Evolutionary conservation across 2,113 vertebrate species (phyloP).

Genomic region (Rhizomys pruinosus): DNA sequence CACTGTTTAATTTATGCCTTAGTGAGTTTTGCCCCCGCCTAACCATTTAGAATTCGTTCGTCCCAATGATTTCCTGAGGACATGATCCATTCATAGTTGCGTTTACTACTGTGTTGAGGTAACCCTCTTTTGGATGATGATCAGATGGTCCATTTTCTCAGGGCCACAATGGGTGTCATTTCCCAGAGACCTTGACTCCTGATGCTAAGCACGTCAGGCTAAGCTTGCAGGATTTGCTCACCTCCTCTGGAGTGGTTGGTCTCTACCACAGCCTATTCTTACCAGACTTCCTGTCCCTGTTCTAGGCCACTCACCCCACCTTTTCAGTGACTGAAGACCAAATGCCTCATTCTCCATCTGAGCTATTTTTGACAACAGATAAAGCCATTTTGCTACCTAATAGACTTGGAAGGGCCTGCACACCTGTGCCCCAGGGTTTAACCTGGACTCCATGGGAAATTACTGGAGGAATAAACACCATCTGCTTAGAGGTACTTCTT

Average conservation of each 20-base stretch:
- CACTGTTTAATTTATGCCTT: neutral
- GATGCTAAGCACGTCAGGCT: neutral
- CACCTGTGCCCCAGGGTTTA: neutral
- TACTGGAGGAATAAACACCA: too few relatives aligned
- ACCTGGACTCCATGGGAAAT: neutral
- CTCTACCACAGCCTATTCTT: neutral
- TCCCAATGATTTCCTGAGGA: neutral
- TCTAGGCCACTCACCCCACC: neutral
- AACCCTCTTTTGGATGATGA: neutral
- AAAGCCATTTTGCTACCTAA: neutral
- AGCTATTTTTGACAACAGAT: neutral
- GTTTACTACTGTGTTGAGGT: accelerated
- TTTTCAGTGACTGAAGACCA: neutral
- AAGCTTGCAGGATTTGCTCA: accelerated
- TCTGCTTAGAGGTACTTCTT: neutral
- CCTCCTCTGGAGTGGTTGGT: too few relatives aligned
- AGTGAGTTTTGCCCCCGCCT: neutral
- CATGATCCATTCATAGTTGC: neutral
- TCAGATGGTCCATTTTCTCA: neutral
- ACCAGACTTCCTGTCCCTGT: neutral
- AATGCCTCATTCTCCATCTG: neutral
- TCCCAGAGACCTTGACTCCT: neutral
- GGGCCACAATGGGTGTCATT: too few relatives aligned
- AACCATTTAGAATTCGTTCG: neutral
- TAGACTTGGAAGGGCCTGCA: neutral